Percentiles rank a stretch among this genome's conserved stretches.
These are phyloP conservation scores for Armadillidium nasatum DNA, from an alignment of 1,140 invertebrate species.

Conservation along the genomic window DNA sequence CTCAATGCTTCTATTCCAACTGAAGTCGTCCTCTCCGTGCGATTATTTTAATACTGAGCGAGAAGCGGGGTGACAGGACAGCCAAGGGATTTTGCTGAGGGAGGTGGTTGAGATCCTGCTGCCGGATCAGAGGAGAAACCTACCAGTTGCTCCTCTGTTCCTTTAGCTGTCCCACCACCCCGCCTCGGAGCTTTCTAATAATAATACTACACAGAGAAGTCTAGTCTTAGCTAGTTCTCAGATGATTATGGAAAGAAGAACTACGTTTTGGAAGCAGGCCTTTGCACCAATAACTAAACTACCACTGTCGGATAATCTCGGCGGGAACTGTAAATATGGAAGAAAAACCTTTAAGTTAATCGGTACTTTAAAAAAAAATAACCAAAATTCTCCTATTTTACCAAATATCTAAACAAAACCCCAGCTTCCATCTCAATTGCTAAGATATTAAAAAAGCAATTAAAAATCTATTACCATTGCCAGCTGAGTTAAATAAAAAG, in stretches of 20 bases:
- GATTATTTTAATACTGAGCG: not conserved
- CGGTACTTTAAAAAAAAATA: too few relatives aligned
- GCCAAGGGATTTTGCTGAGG: not conserved
- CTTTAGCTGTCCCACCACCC: constrained; percentile 5
- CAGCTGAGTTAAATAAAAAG: too few relatives aligned
- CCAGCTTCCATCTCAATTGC: too few relatives aligned
- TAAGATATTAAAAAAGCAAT: too few relatives aligned
- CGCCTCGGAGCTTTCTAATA: not conserved
- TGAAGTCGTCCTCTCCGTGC: constrained; percentile 2
- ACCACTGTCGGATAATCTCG: not conserved
- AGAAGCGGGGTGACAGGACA: not conserved
- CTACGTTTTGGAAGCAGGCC: not conserved
- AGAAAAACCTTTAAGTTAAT: too few relatives aligned
- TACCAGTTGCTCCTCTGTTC: not conserved
- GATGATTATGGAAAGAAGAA: not conserved
- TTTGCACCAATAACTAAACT: not conserved
- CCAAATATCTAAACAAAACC: too few relatives aligned
- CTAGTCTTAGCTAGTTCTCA: not conserved
- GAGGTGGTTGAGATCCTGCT: not conserved
- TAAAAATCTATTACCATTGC: too few relatives aligned
- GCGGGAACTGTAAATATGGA: not conserved
- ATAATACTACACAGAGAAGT: constrained; percentile 1
- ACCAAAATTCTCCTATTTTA: too few relatives aligned
- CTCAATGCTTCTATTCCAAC: constrained; percentile 1
- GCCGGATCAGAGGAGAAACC: not conserved